These are phyloP conservation scores for Trogon melanurus DNA, from an alignment of 2,113 vertebrate species.

Conservation along the genomic window DNA sequence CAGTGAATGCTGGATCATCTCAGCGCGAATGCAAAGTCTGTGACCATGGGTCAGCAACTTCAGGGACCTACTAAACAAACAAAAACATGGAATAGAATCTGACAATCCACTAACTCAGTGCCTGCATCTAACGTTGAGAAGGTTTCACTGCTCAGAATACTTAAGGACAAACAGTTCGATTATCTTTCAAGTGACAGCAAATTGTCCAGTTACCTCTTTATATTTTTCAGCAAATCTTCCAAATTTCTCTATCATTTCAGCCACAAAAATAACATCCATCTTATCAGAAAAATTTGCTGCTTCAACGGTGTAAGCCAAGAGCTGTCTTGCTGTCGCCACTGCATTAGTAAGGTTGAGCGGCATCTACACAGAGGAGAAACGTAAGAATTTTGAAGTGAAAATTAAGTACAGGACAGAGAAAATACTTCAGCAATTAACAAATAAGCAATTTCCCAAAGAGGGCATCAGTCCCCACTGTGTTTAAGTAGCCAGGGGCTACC, in stretches of 20 bases:
- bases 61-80: slow-evolving; percentile 72
- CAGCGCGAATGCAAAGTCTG: slow-evolving; percentile 63
- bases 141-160: slow-evolving; percentile 27
- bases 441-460: neutral
- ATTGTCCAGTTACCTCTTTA: slow-evolving; percentile 86
- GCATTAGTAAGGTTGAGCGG: slow-evolving; percentile 95
- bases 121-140: slow-evolving; percentile 11
- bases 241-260: slow-evolving; percentile 99
- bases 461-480: neutral
- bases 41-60: slow-evolving; percentile 71
- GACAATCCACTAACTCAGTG: slow-evolving; percentile 39
- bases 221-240: slow-evolving; percentile 94
- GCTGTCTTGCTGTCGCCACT: slow-evolving; percentile 87
- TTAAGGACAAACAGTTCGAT: neutral
- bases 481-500: neutral
- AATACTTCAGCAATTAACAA: neutral
- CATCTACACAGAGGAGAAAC: slow-evolving; percentile 79
- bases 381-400: neutral
- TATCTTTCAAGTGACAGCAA: slow-evolving; percentile 18
- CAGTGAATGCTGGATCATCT: slow-evolving; percentile 71
- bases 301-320: slow-evolving; percentile 91
- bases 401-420: neutral
- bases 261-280: slow-evolving; percentile 98
- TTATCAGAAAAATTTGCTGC: slow-evolving; percentile 98
- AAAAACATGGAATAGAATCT: slow-evolving; percentile 65